phyloP scores from a whole-genome alignment of 2,797 vertebrate genomes.

The Bradypodion ventrale region DNA sequence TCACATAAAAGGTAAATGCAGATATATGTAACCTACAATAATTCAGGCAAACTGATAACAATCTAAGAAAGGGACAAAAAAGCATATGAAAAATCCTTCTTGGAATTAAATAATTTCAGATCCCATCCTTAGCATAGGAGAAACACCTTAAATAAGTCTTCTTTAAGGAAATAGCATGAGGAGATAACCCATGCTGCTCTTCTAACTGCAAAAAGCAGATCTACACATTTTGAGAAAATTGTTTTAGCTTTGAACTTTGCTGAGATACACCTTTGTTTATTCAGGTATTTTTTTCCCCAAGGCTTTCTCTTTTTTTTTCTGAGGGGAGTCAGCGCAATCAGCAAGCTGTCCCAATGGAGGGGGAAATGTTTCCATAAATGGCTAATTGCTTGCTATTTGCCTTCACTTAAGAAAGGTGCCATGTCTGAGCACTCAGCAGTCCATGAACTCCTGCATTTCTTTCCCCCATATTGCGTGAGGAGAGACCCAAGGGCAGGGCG shows the following conservation, averaged over 20 bases:
- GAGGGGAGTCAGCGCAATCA: constrained; percentile 31
- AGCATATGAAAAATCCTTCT: neutral
- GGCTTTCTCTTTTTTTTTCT: constrained; percentile 13
- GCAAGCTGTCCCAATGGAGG: constrained; percentile 12
- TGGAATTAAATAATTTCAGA: neutral
- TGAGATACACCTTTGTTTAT: neutral
- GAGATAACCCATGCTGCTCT: neutral
- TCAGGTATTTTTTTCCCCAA: neutral
- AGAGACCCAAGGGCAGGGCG: constrained; percentile 59
- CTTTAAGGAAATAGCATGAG: neutral
- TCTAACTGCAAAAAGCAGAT: neutral
- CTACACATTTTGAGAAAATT: constrained; percentile 19
- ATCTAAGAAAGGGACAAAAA: neutral
- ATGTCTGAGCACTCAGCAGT: constrained; percentile 51
- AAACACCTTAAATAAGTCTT: neutral
- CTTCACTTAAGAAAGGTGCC: constrained; percentile 40
- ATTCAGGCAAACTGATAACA: neutral
- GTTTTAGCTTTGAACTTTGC: constrained; percentile 8
- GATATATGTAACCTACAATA: neutral
- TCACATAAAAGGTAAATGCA: neutral
- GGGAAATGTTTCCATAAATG: constrained; percentile 58
- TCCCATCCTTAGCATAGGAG: neutral
- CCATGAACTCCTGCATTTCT: constrained; percentile 24
- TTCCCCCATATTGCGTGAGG: constrained; percentile 35
- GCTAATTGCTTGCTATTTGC: constrained; percentile 52